These are phyloP conservation scores for Dynastes hyllus DNA, from an alignment of 2,888 invertebrate genomes.

Conservation along the genomic window DNA sequence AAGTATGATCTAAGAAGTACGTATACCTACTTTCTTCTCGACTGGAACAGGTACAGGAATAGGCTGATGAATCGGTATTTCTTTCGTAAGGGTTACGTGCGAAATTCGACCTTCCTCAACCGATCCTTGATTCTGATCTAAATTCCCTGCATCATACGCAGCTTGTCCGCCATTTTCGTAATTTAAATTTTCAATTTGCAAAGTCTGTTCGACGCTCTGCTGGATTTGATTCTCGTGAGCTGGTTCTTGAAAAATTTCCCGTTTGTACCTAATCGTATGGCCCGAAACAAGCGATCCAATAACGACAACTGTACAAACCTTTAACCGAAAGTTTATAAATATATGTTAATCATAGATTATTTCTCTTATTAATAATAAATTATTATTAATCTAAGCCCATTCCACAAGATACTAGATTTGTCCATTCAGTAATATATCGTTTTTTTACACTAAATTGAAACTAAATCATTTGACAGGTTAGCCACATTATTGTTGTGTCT, in stretches of 20 bases:
- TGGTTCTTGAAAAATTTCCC: neutral
- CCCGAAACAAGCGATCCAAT: slow-evolving; percentile 18
- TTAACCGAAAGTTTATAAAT: neutral
- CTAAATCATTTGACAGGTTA: too few relatives aligned
- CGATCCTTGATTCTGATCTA: neutral
- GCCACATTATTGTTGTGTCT: too few relatives aligned
- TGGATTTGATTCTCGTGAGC: slow-evolving; percentile 9
- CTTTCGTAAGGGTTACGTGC: slow-evolving; percentile 50
- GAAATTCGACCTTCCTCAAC: slow-evolving; percentile 40
- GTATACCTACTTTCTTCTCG: slow-evolving; percentile 40
- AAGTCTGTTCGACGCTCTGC: neutral
- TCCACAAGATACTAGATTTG: too few relatives aligned
- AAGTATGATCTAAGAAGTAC: too few relatives aligned
- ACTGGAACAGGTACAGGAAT: slow-evolving; percentile 50
- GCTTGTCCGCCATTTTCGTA: slow-evolving; percentile 7
- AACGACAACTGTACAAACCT: slow-evolving; percentile 38
- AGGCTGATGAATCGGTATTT: slow-evolving; percentile 48
- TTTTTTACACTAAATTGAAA: too few relatives aligned
- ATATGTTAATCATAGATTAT: neutral
- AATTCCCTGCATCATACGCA: slow-evolving; percentile 24
- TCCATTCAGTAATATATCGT: too few relatives aligned
- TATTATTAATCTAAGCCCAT: too few relatives aligned
- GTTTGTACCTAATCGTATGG: slow-evolving; percentile 31
- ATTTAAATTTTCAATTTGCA: neutral
- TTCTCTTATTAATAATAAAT: neutral